Percentiles rank a stretch among this genome's conserved stretches.
phyloP scores from a whole-genome alignment of 2,113 vertebrate species.

The Ellobius talpinus region DNA sequence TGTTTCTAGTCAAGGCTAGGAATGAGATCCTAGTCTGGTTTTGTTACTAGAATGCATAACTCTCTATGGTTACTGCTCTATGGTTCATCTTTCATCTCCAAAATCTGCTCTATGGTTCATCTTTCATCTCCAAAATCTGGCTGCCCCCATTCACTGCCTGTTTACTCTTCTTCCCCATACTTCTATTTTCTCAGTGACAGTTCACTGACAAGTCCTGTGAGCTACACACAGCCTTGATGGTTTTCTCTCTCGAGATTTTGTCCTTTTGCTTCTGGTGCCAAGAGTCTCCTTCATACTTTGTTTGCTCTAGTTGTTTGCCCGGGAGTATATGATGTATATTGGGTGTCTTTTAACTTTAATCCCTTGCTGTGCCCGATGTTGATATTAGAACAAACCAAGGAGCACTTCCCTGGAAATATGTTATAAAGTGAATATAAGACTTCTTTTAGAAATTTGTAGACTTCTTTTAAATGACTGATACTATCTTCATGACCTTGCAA shows the following conservation, averaged over 20 bases:
- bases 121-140: not conserved
- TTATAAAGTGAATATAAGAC: not conserved
- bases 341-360: not conserved
- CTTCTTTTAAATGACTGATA: not conserved
- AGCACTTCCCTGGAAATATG: not conserved
- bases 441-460: not conserved
- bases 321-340: not conserved
- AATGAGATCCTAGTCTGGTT: not conserved
- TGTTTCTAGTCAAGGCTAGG: not conserved
- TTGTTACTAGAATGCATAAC: not conserved
- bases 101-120: not conserved
- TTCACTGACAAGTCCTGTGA: not conserved
- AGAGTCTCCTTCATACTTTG: not conserved
- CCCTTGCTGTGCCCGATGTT: not conserved
- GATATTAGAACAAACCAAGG: not conserved
- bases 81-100: not conserved
- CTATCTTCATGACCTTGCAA: not conserved
- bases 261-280: not conserved
- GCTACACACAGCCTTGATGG: not conserved
- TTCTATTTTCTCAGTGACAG: not conserved
- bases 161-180: not conserved
- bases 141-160: not conserved
- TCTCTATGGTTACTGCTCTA: fast-evolving
- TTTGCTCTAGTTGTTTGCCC: not conserved
- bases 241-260: not conserved